Evolutionary conservation across 2,888 invertebrate genomes (phyloP).

Genomic region (Hyposoter didymator): DNA sequence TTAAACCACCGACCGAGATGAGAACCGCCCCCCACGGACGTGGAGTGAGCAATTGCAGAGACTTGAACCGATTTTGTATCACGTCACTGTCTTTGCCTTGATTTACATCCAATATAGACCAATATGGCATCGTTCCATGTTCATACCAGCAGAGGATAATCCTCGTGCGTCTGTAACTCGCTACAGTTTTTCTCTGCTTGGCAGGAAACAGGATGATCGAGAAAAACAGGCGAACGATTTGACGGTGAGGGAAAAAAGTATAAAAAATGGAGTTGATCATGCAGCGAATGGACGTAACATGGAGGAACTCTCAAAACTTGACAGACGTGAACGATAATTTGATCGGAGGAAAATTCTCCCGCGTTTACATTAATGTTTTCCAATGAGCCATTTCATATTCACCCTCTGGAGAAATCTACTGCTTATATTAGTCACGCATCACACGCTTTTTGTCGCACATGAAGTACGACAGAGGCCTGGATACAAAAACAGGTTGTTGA

Average conservation of each 20-base stretch:
- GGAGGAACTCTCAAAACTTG: constrained; percentile 34
- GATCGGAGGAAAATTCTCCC: constrained; percentile 34
- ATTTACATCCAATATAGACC: constrained; percentile 75
- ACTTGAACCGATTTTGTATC: constrained; percentile 71
- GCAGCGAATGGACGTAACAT: constrained; percentile 5
- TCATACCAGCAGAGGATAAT: constrained; percentile 52
- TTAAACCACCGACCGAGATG: constrained; percentile 46
- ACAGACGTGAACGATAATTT: constrained; percentile 51
- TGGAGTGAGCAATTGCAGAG: constrained; percentile 66
- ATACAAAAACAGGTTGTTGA: neutral
- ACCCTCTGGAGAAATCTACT: constrained; percentile 28
- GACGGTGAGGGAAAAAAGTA: neutral
- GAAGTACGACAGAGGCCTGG: neutral
- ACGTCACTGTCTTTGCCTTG: constrained; percentile 73
- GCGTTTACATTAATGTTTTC: constrained; percentile 56
- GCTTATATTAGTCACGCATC: constrained; percentile 49
- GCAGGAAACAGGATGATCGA: constrained; percentile 36
- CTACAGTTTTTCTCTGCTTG: constrained; percentile 7
- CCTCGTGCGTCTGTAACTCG: constrained; percentile 17
- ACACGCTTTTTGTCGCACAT: constrained; percentile 17
- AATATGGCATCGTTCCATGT: constrained; percentile 65
- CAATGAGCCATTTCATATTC: constrained; percentile 49
- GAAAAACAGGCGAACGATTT: neutral
- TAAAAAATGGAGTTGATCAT: constrained; percentile 5
- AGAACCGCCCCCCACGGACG: constrained; percentile 31